Evolutionary conservation across 2,113 vertebrate genomes (phyloP).

Genomic region (Xerus inauris): DNA sequence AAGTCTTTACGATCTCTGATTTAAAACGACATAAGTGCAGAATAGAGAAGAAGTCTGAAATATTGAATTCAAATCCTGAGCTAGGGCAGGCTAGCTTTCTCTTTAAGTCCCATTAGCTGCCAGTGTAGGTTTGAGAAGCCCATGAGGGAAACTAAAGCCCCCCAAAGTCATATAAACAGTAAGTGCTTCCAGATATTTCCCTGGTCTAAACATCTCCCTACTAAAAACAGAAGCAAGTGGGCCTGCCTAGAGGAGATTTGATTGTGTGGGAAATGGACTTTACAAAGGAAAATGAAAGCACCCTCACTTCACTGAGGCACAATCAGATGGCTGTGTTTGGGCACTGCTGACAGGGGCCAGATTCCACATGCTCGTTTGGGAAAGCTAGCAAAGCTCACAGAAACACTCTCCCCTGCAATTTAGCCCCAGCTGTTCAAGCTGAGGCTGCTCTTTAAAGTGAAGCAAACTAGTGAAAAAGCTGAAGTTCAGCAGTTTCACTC

Average conservation of each 20-base stretch:
- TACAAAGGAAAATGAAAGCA: conserved; percentile 58
- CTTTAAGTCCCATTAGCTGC: neutral
- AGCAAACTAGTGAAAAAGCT: conserved; percentile 75
- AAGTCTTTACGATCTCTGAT: neutral
- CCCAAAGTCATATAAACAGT: neutral
- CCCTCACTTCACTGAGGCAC: conserved; percentile 60
- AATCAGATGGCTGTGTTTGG: conserved; percentile 57
- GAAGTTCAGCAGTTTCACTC: conserved; percentile 81
- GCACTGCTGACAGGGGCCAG: conserved; percentile 68
- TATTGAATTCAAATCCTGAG: neutral
- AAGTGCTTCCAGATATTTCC: conserved; percentile 24
- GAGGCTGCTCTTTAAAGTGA: conserved; percentile 80
- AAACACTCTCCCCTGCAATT: conserved; percentile 76
- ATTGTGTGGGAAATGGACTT: conserved; percentile 66
- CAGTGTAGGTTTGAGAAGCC: neutral
- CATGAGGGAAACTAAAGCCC: neutral
- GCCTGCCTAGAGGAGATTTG: conserved; percentile 8
- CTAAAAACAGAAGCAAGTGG: conserved; percentile 60
- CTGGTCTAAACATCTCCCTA: neutral
- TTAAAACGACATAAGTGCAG: neutral
- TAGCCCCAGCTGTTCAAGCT: conserved; percentile 81
- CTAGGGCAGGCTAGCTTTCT: neutral
- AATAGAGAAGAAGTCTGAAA: neutral
- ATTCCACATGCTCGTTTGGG: conserved; percentile 61
- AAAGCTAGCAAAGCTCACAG: conserved; percentile 67